These are phyloP conservation scores for Trididemnum miniatum DNA, from an alignment of 23 tunicate genomes.

Conservation along the genomic window DNA sequence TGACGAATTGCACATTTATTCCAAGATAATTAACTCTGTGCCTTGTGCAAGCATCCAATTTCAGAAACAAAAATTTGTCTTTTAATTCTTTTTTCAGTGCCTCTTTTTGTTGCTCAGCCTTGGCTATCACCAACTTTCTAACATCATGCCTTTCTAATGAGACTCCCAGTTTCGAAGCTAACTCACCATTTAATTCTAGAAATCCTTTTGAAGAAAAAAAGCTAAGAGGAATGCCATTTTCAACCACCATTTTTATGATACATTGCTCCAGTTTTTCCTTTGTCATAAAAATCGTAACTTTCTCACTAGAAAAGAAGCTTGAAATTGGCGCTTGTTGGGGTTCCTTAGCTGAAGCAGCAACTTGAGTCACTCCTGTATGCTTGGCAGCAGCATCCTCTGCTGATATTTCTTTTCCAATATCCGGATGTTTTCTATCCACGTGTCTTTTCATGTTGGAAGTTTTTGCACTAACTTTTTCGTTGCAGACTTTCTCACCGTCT, in stretches of 20 bases:
- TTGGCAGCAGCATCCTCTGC: neutral
- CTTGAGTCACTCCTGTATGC: neutral
- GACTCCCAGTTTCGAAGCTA: neutral
- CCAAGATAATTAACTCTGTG: neutral
- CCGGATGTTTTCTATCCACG: neutral
- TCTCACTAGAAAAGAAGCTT: neutral
- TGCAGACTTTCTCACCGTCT: no score
- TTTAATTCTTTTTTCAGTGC: neutral
- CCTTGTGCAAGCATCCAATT: neutral
- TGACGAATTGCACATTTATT: neutral
- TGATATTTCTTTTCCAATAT: neutral
- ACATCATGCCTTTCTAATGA: neutral
- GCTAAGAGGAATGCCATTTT: neutral
- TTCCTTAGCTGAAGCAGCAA: neutral
- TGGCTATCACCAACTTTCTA: neutral
- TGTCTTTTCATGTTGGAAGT: constrained; percentile 1
- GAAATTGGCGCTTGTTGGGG: neutral
- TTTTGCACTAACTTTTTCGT: neutral
- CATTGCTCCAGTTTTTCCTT: neutral
- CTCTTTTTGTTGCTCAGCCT: neutral
- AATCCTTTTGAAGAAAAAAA: neutral
- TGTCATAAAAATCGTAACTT: neutral
- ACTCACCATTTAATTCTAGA: neutral
- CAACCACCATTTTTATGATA: neutral
- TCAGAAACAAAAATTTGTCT: neutral